Evolutionary conservation across 2,888 invertebrate species (phyloP).

Genomic region (Clunio marinus): DNA sequence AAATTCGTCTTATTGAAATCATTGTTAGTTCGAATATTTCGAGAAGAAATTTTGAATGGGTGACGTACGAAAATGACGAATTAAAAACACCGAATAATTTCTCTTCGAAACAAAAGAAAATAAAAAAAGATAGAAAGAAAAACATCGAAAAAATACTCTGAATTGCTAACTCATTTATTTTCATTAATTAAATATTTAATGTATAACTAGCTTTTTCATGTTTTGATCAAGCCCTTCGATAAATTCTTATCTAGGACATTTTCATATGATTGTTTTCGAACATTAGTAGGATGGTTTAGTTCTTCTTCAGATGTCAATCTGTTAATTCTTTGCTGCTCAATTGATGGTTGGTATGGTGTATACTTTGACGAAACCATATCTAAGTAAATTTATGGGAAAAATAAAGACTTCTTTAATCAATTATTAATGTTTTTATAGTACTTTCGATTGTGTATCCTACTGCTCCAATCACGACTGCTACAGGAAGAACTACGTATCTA

Average conservation of each 20-base stretch:
- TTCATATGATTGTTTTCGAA: not conserved
- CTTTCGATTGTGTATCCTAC: slow-evolving; percentile 29
- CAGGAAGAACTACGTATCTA: slow-evolving; percentile 16
- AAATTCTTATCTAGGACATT: slow-evolving; percentile 31
- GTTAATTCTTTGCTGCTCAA: slow-evolving; percentile 7
- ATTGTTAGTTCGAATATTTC: too few species aligned
- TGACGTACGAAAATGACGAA: too few species aligned
- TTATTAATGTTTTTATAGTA: not conserved
- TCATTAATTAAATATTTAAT: too few species aligned
- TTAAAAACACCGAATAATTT: too few species aligned
- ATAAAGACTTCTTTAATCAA: not conserved
- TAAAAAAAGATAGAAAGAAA: too few species aligned
- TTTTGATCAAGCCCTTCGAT: not conserved
- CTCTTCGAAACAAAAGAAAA: too few species aligned
- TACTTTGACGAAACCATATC: slow-evolving; percentile 20
- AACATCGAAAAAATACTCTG: too few species aligned
- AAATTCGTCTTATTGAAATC: too few species aligned
- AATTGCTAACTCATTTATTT: too few species aligned
- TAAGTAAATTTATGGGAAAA: not conserved
- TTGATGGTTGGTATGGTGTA: not conserved
- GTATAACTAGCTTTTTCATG: not conserved
- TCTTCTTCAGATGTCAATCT: slow-evolving; percentile 8
- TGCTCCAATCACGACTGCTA: slow-evolving; percentile 6
- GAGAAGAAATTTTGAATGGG: too few species aligned
- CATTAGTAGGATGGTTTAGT: not conserved